Base-by-base conservation (phyloP, 2,888 invertebrate species). In the Tetrapedia diversipes region DNA sequence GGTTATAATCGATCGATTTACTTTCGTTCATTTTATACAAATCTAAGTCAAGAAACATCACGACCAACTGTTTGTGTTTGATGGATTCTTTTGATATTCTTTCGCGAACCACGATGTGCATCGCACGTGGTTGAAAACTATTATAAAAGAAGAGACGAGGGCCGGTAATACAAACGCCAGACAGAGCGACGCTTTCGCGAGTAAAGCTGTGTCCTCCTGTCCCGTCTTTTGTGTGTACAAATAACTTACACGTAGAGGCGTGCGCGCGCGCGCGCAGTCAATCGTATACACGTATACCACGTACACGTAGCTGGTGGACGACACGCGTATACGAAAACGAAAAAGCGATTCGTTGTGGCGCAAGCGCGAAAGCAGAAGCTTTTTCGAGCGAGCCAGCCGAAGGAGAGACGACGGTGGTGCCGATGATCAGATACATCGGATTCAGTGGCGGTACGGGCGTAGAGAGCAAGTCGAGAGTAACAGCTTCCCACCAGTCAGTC, bases 401-500 rank as follows among this genome's bases (percentile, higher is more conserved):
- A 54, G 74, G 29, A 49, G 51, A 39, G 66, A 67, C 22, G 59
- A 29, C 54, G 73, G 56, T 63, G 71, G 84, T 81, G 81, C 82
- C 84, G 85, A 85, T 84, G 82, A 83, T 85, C 85, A 77, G 81
- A 80, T 77, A 80, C 79, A 79, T 82, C 78, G 73, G 82, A 85
- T 82, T 82, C 79, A 69, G 79, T 70, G 69, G 82, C 79, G 76
- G 72, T 63, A 75, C 71, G 74, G 57, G 66, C 74, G 80, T 56
- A 76, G 72, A 73, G 77, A 77, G 79, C 79, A 71, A 75, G 77
- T 54, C 74, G 69, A 80, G 69, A 80, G 80, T 57, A 80, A 81
- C 77, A 78, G 80, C 79, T 78, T 80, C 76, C 85, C 82, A 83
- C 80, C 85, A 84, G 82, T 86, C 86, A 81, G 76, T 85, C 83